phyloP scores from a whole-genome alignment of 2,113 vertebrate species.

The Puntigrus tetrazona region DNA sequence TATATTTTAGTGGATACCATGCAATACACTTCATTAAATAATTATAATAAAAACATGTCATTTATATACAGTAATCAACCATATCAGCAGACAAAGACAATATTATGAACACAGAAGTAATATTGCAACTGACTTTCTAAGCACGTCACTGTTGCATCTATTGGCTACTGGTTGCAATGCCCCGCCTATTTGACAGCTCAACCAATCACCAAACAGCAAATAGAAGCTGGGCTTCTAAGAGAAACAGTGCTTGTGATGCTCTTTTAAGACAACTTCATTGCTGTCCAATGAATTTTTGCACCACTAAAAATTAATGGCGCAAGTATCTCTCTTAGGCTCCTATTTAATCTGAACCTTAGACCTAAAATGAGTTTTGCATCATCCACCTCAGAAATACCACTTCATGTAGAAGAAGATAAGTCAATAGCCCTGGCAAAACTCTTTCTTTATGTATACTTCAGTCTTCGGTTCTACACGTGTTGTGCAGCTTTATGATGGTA shows the following conservation, averaged over 20 bases:
- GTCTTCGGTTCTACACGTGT: conserved; percentile 1
- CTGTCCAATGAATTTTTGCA: background rate
- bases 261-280: background rate
- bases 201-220: background rate
- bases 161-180: background rate
- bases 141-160: background rate
- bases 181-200: background rate
- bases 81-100: no score
- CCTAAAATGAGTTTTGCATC: background rate
- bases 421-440: background rate
- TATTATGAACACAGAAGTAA: background rate
- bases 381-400: background rate
- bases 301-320: background rate
- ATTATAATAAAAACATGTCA: no score
- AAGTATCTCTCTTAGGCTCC: no score
- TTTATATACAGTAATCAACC: no score
- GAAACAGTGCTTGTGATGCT: background rate
- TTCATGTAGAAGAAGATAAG: background rate
- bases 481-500: background rate
- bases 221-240: background rate
- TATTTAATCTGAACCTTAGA: background rate
- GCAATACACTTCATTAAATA: no score
- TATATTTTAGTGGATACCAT: no score
- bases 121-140: background rate
- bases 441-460: background rate